Conservation (phyloP, 1,140 invertebrate species). For the Akabosia matsudoensis region DNA sequence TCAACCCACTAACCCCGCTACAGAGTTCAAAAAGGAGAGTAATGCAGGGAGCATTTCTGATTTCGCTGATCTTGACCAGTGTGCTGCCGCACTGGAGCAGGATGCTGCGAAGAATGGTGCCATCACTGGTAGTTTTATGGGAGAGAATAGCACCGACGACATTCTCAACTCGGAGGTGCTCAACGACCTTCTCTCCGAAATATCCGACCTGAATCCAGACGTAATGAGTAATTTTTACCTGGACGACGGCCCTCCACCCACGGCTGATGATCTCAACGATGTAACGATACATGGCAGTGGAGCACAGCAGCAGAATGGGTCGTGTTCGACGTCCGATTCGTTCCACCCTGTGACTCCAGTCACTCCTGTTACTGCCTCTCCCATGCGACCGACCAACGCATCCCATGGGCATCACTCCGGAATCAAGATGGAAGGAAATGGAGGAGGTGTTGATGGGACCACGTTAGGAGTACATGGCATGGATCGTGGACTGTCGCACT, state of each 20-base stretch:
- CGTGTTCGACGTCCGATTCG: background rate
- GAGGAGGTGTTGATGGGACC: constrained; percentile 40
- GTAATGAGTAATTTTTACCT: constrained; percentile 78
- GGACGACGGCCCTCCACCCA: constrained; percentile 56
- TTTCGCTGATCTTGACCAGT: constrained; percentile 75
- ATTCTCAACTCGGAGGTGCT: constrained; percentile 71
- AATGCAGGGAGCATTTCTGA: constrained; percentile 64
- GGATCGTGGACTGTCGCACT: constrained; percentile 36
- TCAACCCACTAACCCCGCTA: constrained; percentile 49
- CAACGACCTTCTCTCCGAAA: constrained; percentile 83
- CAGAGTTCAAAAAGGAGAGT: constrained; percentile 80
- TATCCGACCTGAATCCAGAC: constrained; percentile 74
- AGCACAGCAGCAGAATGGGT: constrained; percentile 10
- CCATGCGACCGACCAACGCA: background rate
- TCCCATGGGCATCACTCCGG: constrained; percentile 38
- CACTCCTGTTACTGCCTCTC: constrained; percentile 28
- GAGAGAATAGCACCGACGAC: constrained; percentile 76
- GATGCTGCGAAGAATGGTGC: constrained; percentile 64
- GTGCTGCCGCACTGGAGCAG: constrained; percentile 73
- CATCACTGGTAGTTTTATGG: constrained; percentile 67
- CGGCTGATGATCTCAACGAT: constrained; percentile 42
- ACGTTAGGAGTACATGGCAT: constrained; percentile 20
- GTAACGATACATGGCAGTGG: constrained; percentile 43
- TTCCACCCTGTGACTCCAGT: constrained; percentile 36
- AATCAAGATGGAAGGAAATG: constrained; percentile 45